Evolutionary conservation across 2,797 vertebrate genomes (phyloP), one percentile per base, ranked within the genome.

Genomic region (Somateria mollissima): DNA sequence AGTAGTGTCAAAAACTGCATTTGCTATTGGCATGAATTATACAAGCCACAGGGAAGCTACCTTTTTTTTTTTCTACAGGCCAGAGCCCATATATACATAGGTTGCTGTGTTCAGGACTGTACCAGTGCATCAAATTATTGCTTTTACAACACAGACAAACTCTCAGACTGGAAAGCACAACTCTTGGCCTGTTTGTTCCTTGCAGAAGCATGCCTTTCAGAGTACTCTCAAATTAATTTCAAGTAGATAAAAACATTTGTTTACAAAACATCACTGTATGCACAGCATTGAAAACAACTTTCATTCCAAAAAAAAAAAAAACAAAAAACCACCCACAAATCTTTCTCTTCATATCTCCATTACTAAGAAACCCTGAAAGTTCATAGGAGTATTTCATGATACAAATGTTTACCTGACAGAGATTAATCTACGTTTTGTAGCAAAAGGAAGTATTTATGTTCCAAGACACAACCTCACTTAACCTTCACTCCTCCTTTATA

Each of bases 1-100:
- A 75, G 11, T 5, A 54, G 34, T 41, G 32, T 69, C 51, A 92
- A 77, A 87, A 91, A 27, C 34, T 54, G 36, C 36, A 45, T 27
- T 56, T 76, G 24, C 43, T 70, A 15, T 4, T 43, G 41, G n/a
- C 51, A 73, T 66, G 56, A 84, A 80, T 49, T 11, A 53, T 7
- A 66, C 16, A 76, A 84, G 80, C 49, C 64, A 66, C 0, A 0
- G 11, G 25, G 64, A 91, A 81, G 37, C 36, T 74, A 43, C 5
- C 51, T 6, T 16, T 47, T 57, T 47, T 56, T 34, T 73, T 41
- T 28, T 60, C 47, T 13, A 49, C 0, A 84, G 51, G 41, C 58
- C 11, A 6, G 69, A 58, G 49, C 19, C n/a, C 43, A 13, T 22
- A 66, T 8, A 10, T 10, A 34, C 6, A 34, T 0, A 54, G 7